Evolutionary conservation across 2,797 vertebrate genomes (phyloP).

Genomic region (Trachops cirrhosus): DNA sequence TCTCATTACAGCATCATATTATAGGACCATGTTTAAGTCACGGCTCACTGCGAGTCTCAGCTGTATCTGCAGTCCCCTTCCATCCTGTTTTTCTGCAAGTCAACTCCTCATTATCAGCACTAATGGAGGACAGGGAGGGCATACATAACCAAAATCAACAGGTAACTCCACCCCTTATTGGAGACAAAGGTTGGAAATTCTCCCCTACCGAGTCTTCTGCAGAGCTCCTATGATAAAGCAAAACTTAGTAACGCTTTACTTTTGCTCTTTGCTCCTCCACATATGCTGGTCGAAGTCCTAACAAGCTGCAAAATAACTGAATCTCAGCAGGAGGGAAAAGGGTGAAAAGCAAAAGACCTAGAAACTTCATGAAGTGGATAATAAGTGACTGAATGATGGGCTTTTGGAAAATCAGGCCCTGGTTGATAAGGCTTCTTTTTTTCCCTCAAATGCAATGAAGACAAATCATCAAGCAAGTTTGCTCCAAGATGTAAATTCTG

Average conservation of each 20-base stretch:
- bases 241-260: background rate
- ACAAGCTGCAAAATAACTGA: constrained; percentile 50
- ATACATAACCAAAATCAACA: background rate
- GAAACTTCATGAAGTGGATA: constrained; percentile 36
- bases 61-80: background rate
- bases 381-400: constrained; percentile 46
- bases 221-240: background rate
- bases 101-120: background rate
- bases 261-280: background rate
- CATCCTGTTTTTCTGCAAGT: background rate
- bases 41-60: background rate
- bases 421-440: constrained; percentile 24
- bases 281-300: constrained; percentile 8
- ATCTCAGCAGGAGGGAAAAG: constrained; percentile 37
- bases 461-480: constrained; percentile 38
- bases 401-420: constrained; percentile 34
- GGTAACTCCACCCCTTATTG: background rate
- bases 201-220: background rate
- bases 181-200: background rate
- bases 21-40: background rate
- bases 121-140: constrained; percentile 5
- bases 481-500: constrained; percentile 47
- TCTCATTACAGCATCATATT: constrained; percentile 12
- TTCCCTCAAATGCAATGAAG: background rate
- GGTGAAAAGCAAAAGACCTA: constrained; percentile 42